Percentiles rank a stretch among this genome's conserved stretches.
These are phyloP conservation scores for Anguilla megastoma DNA, from an alignment of 2,797 vertebrate genomes.

Conservation along the genomic window DNA sequence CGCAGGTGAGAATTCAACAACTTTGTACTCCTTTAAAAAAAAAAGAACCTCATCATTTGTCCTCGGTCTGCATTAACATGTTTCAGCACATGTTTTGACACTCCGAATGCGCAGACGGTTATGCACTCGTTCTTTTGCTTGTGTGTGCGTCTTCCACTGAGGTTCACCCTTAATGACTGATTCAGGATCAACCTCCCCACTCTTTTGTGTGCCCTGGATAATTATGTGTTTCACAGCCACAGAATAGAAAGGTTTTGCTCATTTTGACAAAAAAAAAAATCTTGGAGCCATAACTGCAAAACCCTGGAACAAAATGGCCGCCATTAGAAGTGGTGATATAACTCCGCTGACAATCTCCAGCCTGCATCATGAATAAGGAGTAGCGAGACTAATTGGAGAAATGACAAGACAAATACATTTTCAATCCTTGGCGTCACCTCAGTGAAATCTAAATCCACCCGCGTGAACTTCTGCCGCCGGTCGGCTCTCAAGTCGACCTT, in stretches of 20 bases:
- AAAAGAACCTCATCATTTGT: background rate
- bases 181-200: background rate
- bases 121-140: background rate
- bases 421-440: slow-evolving; percentile 83
- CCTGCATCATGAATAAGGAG: slow-evolving; percentile 68
- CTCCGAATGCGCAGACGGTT: background rate
- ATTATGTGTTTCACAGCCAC: background rate
- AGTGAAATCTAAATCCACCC: slow-evolving; percentile 81
- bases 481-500: slow-evolving; percentile 85
- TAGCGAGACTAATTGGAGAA: slow-evolving; percentile 75
- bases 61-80: background rate
- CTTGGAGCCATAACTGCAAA: slow-evolving; percentile 5
- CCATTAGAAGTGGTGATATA: slow-evolving; percentile 40
- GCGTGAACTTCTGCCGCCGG: slow-evolving; percentile 90
- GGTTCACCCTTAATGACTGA: background rate
- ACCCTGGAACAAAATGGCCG: slow-evolving; percentile 27
- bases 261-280: slow-evolving; percentile 16
- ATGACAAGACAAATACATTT: slow-evolving; percentile 80
- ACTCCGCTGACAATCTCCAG: slow-evolving; percentile 57
- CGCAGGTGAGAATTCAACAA: slow-evolving; percentile 3
- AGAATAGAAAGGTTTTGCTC: background rate
- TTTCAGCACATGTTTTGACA: background rate
- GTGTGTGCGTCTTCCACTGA: background rate
- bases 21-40: background rate
- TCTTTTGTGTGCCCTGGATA: background rate